Conservation (phyloP, 2,113 vertebrate genomes). For the Pseudorhombus dupliciocellatus region DNA sequence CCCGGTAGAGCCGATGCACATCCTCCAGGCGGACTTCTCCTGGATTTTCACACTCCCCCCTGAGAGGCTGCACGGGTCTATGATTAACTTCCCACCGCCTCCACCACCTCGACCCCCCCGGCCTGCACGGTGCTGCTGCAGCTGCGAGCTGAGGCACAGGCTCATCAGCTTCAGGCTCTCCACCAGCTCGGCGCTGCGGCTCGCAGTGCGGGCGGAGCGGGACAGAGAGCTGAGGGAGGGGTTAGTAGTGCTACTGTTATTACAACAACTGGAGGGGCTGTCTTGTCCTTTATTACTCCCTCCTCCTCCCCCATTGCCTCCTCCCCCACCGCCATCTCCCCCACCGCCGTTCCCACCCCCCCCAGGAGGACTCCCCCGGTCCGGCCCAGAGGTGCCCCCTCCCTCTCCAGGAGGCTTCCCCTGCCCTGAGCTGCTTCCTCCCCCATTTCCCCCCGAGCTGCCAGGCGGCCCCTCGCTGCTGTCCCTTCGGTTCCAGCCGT, state of each 20-base stretch:
- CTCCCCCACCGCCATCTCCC: slow-evolving; percentile 78
- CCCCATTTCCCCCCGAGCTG: slow-evolving; percentile 85
- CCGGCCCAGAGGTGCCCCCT: slow-evolving; percentile 80
- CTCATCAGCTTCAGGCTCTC: slow-evolving; percentile 95
- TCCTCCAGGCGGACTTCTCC: slow-evolving; percentile 93
- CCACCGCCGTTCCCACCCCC: slow-evolving; percentile 80
- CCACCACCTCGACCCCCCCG: slow-evolving; percentile 15
- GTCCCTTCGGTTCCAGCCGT: slow-evolving; percentile 92
- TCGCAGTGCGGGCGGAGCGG: slow-evolving; percentile 81
- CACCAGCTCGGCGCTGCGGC: slow-evolving; percentile 85
- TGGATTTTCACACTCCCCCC: slow-evolving; percentile 86
- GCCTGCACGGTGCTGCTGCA: slow-evolving; percentile 76
- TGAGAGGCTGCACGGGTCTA: slow-evolving; percentile 87
- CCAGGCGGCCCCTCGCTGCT: slow-evolving; percentile 94
- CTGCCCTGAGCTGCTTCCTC: slow-evolving; percentile 82
- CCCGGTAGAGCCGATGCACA: slow-evolving; percentile 87
- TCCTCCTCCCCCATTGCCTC: slow-evolving; percentile 75
- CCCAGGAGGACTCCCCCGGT: slow-evolving; percentile 82
- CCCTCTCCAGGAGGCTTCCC: slow-evolving; percentile 82
- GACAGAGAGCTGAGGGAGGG: slow-evolving; percentile 67
- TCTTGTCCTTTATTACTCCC: slow-evolving; percentile 81
- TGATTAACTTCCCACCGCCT: slow-evolving; percentile 81
- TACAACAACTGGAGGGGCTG: slow-evolving; percentile 83
- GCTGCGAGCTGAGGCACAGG: slow-evolving; percentile 90
- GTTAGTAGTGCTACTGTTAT: slow-evolving; percentile 76